Evolutionary conservation across 1,140 invertebrate species (phyloP), one percentile per base, ranked within the genome.

Genomic region (Steinernema feltiae): DNA sequence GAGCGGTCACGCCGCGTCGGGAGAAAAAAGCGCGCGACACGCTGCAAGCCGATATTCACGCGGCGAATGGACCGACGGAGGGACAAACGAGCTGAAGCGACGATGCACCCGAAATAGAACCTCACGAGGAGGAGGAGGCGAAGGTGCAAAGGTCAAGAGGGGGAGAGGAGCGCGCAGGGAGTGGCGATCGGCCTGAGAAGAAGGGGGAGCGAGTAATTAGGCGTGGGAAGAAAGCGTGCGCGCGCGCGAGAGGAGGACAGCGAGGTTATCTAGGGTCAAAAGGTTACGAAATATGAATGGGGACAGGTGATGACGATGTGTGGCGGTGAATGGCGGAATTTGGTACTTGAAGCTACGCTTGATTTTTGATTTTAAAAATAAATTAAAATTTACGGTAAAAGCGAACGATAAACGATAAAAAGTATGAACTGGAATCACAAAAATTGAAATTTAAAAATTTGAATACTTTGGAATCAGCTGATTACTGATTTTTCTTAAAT

Each of bases 141-240:
- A 63, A 63, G 53, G 53, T 63, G 53, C 53, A 63, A 63, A 63
- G 53, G 53, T 63, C 53, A 63, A 63, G 53, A 63, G 53, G 53
- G 12, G 24, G 24, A 7, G 53, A 7, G 53, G 53, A 27, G 12
- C 12, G 53, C 53, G 7, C 24, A 63, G 24, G 53, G 53, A 15
- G 53, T 15, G 7, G 53, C 35, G 35, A 41, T 41, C 7, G 35
- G 18, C 7, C 7, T 7, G 35, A 41, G 35, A 41, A 41, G 35
- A 41, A 41, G 35, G 35, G 35, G 35, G 35, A 41, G 24, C 53
- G 24, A 12, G 53, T 27, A 63, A 63, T 63, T 63, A 63, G 53
- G 53, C 53, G 53, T 63, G 53, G 53, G 53, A 63, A 27, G 41
- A 46, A n/a, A 7, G 41, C 41, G 41, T n/a, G 41, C n/a, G n/a